Evolutionary conservation across 2,888 invertebrate genomes (phyloP).

Genomic region (Cheilosia vulpina): DNA sequence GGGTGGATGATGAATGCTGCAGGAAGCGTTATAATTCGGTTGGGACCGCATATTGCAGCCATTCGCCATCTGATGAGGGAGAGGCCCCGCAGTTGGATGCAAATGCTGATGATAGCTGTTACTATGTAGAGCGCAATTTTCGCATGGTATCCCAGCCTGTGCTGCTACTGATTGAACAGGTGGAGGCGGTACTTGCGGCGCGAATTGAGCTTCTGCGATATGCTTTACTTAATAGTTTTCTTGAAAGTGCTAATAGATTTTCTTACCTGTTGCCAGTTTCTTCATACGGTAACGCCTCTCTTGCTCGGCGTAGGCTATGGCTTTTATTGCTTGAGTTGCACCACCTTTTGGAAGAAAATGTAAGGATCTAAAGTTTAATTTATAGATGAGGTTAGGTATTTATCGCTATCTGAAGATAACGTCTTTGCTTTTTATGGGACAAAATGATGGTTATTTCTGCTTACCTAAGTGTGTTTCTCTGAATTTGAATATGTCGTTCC

Average conservation of each 20-base stretch:
- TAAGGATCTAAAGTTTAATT: slow-evolving; percentile 11
- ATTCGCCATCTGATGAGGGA: slow-evolving; percentile 74
- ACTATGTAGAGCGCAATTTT: slow-evolving; percentile 71
- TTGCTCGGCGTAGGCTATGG: slow-evolving; percentile 79
- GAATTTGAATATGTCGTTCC: slow-evolving; percentile 87
- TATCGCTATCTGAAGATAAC: neutral
- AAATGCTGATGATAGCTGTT: slow-evolving; percentile 71
- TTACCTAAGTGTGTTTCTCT: slow-evolving; percentile 81
- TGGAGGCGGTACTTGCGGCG: slow-evolving; percentile 67
- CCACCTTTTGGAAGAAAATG: slow-evolving; percentile 77
- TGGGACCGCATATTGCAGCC: slow-evolving; percentile 71
- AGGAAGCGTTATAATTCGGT: slow-evolving; percentile 61
- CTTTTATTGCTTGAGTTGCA: slow-evolving; percentile 80
- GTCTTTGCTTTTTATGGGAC: neutral
- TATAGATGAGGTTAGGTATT: neutral
- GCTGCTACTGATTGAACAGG: slow-evolving; percentile 33
- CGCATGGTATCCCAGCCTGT: slow-evolving; percentile 64
- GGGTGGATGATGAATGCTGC: slow-evolving; percentile 65
- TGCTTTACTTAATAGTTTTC: neutral
- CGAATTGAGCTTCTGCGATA: slow-evolving; percentile 68
- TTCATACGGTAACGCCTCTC: slow-evolving; percentile 80
- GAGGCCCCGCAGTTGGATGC: slow-evolving; percentile 69
- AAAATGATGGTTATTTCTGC: neutral
- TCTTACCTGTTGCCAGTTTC: slow-evolving; percentile 76
- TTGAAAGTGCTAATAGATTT: neutral